phyloP scores from a whole-genome alignment of 2,113 vertebrate genomes.

The Romanogobio albipinnatus region DNA sequence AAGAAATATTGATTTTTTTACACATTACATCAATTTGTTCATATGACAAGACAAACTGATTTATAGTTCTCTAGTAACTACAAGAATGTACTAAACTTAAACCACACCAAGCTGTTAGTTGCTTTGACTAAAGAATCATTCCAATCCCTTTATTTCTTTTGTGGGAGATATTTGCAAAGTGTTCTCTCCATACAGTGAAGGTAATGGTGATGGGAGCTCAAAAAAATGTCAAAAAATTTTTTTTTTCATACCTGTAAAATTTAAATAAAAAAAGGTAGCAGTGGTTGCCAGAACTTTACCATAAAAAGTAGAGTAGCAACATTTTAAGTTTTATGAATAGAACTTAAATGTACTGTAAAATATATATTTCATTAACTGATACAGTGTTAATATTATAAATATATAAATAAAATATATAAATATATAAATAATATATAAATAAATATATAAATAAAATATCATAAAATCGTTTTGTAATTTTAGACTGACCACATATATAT shows the following conservation, averaged over 20 bases:
- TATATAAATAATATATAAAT: too few species aligned
- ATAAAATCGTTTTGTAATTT: too few species aligned
- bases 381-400: not conserved
- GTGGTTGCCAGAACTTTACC: too few species aligned
- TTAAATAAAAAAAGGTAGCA: not conserved
- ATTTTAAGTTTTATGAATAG: too few species aligned
- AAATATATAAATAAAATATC: too few species aligned
- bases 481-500: too few species aligned
- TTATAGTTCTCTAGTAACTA: not conserved
- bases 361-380: too few species aligned
- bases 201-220: too few species aligned
- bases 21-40: not conserved
- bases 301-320: too few species aligned
- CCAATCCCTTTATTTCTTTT: not conserved
- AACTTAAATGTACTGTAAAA: not conserved
- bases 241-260: not conserved
- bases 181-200: not conserved
- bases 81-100: not conserved
- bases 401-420: too few species aligned
- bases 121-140: not conserved
- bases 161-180: not conserved
- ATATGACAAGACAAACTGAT: not conserved
- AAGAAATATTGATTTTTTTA: not conserved
- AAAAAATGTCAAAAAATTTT: too few species aligned
- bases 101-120: not conserved